phyloP scores from a whole-genome alignment of 2,888 invertebrate genomes.

The Salpingus planirostris region DNA sequence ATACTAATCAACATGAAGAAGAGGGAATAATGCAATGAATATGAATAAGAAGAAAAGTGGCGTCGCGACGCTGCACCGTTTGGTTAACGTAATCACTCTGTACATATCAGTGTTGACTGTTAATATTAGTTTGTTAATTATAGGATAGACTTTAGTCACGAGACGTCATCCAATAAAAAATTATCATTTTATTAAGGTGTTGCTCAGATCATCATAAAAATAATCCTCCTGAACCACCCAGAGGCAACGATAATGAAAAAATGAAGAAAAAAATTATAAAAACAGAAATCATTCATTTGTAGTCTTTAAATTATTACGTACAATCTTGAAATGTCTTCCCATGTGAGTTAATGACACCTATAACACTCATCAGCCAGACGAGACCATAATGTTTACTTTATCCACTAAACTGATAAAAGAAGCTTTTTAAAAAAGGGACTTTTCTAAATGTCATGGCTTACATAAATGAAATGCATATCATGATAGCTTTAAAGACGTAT shows the following conservation, averaged over 20 bases:
- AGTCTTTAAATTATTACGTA: slow-evolving; percentile 10
- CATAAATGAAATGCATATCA: slow-evolving; percentile 40
- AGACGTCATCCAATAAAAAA: no score
- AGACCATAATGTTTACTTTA: slow-evolving; percentile 16
- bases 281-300: no score
- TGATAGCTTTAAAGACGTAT: slow-evolving; percentile 35
- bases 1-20: no score
- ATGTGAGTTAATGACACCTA: slow-evolving; percentile 34
- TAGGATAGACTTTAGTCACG: slow-evolving; percentile 33
- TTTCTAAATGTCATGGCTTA: slow-evolving; percentile 34
- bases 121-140: slow-evolving; percentile 33
- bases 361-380: slow-evolving; percentile 21
- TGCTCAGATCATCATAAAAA: slow-evolving; percentile 27
- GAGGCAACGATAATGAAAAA: no score
- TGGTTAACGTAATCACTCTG: slow-evolving; percentile 28
- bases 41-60: slow-evolving; percentile 12
- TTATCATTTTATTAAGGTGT: slow-evolving; percentile 27
- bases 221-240: no score
- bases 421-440: no score
- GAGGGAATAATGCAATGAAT: slow-evolving; percentile 4
- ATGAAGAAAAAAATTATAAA: no score
- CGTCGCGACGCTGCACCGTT: slow-evolving; percentile 8
- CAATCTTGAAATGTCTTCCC: slow-evolving; percentile 42
- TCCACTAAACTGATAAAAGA: slow-evolving; percentile 8
- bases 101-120: slow-evolving; percentile 43